Percentiles rank a stretch among this genome's conserved stretches.
These are phyloP conservation scores for Rhabdornis inornatus DNA, from an alignment of 2,113 vertebrate species.

Conservation along the genomic window DNA sequence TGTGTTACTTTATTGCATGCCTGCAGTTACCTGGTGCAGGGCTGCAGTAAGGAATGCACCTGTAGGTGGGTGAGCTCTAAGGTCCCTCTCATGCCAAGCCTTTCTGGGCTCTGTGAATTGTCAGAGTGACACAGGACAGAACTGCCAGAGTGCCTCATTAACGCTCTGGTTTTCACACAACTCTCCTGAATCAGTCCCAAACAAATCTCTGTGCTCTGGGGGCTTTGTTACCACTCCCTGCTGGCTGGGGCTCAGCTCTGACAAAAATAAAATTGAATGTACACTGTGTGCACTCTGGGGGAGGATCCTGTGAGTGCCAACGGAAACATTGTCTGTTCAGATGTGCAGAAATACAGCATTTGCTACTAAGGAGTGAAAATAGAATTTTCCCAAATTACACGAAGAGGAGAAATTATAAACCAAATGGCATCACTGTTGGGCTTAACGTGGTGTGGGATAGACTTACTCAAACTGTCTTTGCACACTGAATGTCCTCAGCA, in stretches of 20 bases:
- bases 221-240: not conserved
- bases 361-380: conserved; percentile 34
- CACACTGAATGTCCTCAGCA: not conserved
- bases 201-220: not conserved
- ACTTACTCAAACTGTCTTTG: not conserved
- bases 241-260: not conserved
- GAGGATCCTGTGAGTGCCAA: not conserved
- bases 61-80: not conserved
- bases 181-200: not conserved
- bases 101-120: not conserved
- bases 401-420: not conserved
- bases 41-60: not conserved
- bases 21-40: not conserved
- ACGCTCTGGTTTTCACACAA: not conserved
- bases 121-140: not conserved
- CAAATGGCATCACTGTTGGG: conserved; percentile 8
- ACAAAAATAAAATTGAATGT: conserved; percentile 20
- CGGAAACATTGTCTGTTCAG: conserved; percentile 34
- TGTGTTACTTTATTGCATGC: not conserved
- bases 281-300: not conserved
- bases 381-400: conserved; percentile 33
- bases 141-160: not conserved
- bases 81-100: not conserved
- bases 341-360: not conserved
- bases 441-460: not conserved